Evolutionary conservation across 2,797 vertebrate species (phyloP).

Genomic region (Anguilla marmorata): DNA sequence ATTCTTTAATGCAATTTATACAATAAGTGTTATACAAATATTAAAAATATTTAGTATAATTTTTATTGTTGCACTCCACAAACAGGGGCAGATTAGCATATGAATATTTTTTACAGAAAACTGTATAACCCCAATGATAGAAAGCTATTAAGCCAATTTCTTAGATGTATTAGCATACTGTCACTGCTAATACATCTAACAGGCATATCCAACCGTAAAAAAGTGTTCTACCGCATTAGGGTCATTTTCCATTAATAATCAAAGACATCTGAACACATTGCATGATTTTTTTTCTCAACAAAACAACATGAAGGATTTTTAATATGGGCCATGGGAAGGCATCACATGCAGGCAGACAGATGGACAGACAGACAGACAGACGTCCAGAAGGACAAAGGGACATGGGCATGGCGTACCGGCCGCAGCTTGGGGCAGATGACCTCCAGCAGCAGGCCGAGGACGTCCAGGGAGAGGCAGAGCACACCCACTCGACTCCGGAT

Average conservation of each 20-base stretch:
- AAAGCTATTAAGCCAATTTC: background rate
- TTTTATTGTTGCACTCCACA: background rate
- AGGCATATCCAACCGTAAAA: background rate
- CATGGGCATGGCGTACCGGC: conserved; percentile 68
- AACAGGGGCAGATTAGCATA: background rate
- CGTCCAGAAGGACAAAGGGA: background rate
- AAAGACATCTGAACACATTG: background rate
- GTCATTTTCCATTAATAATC: background rate
- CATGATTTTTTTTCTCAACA: background rate
- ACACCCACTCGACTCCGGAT: conserved; percentile 73
- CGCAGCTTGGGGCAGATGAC: conserved; percentile 87
- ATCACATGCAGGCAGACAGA: background rate
- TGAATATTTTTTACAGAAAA: background rate
- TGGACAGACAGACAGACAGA: background rate
- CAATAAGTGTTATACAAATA: background rate
- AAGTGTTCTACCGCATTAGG: too few relatives aligned
- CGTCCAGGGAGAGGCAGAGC: conserved; percentile 76
- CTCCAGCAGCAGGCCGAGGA: conserved; percentile 87
- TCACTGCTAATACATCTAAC: background rate
- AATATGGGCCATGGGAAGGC: background rate
- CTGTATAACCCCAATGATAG: background rate
- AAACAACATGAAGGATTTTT: background rate
- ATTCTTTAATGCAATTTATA: background rate
- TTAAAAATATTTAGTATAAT: background rate
- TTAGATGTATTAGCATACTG: background rate